A percentile compares a stretch with the other conserved stretches of the same genome.
phyloP scores from a whole-genome alignment of 1,140 invertebrate species.

The Aphaenogaster ashmeadi region DNA sequence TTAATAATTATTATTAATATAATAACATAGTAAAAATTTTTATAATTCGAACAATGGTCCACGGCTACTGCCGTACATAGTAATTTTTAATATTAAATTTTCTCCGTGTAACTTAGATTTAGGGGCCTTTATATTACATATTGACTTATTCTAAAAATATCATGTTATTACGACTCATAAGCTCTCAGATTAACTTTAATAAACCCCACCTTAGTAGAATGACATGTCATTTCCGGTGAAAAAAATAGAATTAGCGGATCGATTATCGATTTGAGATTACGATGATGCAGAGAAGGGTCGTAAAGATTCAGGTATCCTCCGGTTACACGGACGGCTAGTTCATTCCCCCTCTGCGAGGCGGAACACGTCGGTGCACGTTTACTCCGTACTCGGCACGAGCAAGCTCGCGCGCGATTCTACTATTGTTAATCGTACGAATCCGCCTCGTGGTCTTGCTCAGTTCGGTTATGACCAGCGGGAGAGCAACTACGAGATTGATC shows the following conservation, averaged over 20 bases:
- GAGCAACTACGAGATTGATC: conserved; percentile 1
- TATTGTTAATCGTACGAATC: conserved; percentile 58
- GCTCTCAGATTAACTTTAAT: background rate
- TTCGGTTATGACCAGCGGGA: conserved; percentile 12
- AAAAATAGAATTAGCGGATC: background rate
- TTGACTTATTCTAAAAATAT: background rate
- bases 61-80: too few relatives aligned
- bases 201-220: too few relatives aligned
- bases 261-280: conserved; percentile 23
- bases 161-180: background rate
- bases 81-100: too few relatives aligned
- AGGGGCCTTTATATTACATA: too few relatives aligned
- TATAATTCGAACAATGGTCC: too few relatives aligned
- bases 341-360: background rate
- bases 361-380: conserved; percentile 65
- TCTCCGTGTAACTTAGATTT: too few relatives aligned
- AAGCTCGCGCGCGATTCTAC: conserved; percentile 42
- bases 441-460: conserved; percentile 45
- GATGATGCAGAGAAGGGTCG: background rate
- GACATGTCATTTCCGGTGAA: background rate
- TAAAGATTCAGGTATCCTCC: conserved; percentile 1
- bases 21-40: too few relatives aligned
- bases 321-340: background rate
- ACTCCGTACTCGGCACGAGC: background rate
- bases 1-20: too few relatives aligned